Evolutionary conservation across 1,140 invertebrate genomes (phyloP).

Genomic region (Procambarus virginalis): DNA sequence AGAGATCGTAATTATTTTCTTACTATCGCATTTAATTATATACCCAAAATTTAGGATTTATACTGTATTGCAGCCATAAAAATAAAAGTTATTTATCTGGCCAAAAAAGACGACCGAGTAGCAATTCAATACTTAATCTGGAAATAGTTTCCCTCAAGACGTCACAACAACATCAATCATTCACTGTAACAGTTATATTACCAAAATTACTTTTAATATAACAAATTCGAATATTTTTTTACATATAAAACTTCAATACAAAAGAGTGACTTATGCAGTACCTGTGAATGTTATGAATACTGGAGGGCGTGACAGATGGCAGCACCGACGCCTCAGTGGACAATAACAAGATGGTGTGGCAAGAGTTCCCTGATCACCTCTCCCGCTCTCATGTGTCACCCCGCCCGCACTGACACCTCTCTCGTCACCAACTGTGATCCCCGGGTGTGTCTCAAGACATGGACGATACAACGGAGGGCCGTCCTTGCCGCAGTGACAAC

Average conservation of each 20-base stretch:
- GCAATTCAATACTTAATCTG: not conserved
- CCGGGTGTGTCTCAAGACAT: constrained; percentile 31
- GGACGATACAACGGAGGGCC: constrained; percentile 40
- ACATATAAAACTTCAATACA: too few species aligned
- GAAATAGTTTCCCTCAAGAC: not conserved
- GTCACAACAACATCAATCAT: not conserved
- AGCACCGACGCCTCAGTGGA: constrained; percentile 31
- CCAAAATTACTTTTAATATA: too few species aligned
- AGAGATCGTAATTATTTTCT: too few species aligned
- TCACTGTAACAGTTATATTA: too few species aligned
- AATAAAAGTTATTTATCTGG: too few species aligned
- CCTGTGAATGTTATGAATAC: too few species aligned
- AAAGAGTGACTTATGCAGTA: too few species aligned
- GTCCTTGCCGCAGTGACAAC: not conserved
- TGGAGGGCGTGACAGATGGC: constrained; percentile 10
- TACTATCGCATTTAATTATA: too few species aligned
- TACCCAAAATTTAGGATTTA: too few species aligned
- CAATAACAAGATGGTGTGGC: constrained; percentile 36
- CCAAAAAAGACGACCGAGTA: not conserved
- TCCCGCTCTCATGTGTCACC: not conserved
- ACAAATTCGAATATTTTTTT: too few species aligned
- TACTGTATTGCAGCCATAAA: too few species aligned
- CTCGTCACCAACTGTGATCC: too few species aligned
- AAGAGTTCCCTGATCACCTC: not conserved
- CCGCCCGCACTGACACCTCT: not conserved